phyloP scores from a whole-genome alignment of 2,888 invertebrate species.

The Lasioglossum marginatum region DNA sequence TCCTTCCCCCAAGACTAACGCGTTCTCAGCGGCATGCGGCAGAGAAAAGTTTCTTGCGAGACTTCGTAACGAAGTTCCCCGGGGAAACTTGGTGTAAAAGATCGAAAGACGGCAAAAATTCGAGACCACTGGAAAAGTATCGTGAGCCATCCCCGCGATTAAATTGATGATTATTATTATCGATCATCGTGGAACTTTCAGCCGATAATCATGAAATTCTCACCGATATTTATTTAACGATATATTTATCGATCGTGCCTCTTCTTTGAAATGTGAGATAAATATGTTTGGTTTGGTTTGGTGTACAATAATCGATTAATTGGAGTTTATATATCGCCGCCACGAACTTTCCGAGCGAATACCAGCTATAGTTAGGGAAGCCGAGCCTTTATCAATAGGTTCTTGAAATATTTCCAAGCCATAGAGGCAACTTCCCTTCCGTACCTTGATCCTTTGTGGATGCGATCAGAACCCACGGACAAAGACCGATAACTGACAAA shows the following conservation, averaged over 20 bases:
- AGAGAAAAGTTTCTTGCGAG: conserved; percentile 12
- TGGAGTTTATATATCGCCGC: not conserved
- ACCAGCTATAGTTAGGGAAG: not conserved
- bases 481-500: conserved; percentile 43
- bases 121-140: not conserved
- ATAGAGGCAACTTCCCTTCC: conserved; percentile 4
- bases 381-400: not conserved
- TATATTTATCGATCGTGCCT: no score
- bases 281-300: no score
- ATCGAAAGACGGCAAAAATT: not conserved
- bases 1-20: conserved; percentile 15
- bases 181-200: conserved; percentile 12
- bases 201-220: no score
- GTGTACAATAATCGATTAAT: not conserved
- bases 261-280: no score
- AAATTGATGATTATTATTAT: conserved; percentile 40
- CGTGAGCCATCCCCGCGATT: not conserved
- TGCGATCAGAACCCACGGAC: conserved; percentile 42
- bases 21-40: not conserved
- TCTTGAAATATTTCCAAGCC: conserved; percentile 23
- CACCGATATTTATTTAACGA: no score
- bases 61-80: conserved; percentile 27
- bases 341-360: not conserved
- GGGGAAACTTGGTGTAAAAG: not conserved
- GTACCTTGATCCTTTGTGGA: conserved; percentile 5